Percentiles rank a stretch among this genome's conserved stretches.
These are phyloP conservation scores for Amblyjoppa proteus DNA, from an alignment of 2,888 invertebrate species.

Conservation along the genomic window DNA sequence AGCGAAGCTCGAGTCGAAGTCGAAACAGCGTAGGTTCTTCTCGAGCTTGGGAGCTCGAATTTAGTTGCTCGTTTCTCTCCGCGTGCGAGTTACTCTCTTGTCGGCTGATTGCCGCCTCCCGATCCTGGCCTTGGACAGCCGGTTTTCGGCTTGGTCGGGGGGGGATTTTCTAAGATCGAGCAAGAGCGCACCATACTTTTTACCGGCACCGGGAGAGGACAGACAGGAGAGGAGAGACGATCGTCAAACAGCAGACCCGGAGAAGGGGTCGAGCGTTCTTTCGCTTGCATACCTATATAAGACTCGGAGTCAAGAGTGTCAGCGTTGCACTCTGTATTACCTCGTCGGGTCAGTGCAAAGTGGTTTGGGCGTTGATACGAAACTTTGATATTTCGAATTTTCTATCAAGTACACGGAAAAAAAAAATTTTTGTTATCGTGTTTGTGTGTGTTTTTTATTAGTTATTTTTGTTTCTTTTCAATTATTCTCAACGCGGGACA, in stretches of 20 bases:
- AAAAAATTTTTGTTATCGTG: background rate
- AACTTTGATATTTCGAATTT: background rate
- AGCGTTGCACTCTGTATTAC: constrained; percentile 72
- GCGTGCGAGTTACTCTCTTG: background rate
- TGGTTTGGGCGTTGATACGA: constrained; percentile 15
- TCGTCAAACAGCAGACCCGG: background rate
- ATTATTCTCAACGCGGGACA: background rate
- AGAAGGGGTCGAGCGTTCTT: constrained; percentile 63
- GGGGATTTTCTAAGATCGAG: constrained; percentile 15
- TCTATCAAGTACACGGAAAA: background rate
- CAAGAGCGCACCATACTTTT: background rate
- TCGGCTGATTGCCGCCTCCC: background rate
- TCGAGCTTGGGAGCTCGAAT: background rate
- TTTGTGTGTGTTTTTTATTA: background rate
- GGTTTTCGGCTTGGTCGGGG: no score
- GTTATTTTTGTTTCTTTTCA: background rate
- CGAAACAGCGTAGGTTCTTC: background rate
- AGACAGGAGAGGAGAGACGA: constrained; percentile 15
- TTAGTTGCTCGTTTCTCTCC: background rate
- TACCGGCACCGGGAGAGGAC: background rate
- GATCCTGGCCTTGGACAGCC: background rate
- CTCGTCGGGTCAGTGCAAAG: constrained; percentile 52
- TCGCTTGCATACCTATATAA: constrained; percentile 72
- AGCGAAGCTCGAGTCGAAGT: background rate
- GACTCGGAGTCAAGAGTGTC: constrained; percentile 70